Conservation (phyloP, 2,113 vertebrate species). For the Salvelinus namaycush region DNA sequence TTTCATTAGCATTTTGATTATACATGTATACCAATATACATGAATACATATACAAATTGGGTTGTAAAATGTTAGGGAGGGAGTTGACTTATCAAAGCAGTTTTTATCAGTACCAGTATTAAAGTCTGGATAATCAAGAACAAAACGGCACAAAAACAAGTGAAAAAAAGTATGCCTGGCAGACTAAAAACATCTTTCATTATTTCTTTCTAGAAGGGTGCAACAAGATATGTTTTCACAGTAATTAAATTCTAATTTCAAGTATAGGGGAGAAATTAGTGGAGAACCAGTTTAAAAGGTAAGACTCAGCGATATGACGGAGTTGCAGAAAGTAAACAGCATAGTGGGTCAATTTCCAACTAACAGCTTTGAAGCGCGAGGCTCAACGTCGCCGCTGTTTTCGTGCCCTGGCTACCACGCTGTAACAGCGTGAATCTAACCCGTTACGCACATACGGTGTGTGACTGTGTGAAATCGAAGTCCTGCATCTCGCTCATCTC, state of each 20-base stretch:
- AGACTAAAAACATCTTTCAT: conserved; percentile 47
- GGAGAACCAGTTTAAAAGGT: background rate
- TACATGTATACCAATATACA: conserved; percentile 70
- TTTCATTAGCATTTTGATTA: conserved; percentile 50
- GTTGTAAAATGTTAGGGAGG: conserved; percentile 40
- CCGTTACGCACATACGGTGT: no score
- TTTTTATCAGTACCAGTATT: conserved; percentile 12
- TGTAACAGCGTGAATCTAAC: no score
- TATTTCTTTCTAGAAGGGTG: conserved; percentile 5
- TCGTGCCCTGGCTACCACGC: no score
- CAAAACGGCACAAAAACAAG: conserved; percentile 27
- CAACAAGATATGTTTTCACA: conserved; percentile 31
- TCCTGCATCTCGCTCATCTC: background rate
- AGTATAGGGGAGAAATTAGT: conserved; percentile 2
- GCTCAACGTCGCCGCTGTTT: no score
- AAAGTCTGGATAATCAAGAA: conserved; percentile 52
- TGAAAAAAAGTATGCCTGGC: background rate
- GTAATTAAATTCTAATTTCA: conserved; percentile 49
- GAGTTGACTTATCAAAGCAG: conserved; percentile 33
- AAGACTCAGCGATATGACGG: no score
- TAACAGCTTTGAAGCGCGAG: no score
- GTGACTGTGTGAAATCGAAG: background rate
- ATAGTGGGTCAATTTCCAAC: no score
- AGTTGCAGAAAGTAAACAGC: no score
- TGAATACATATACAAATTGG: conserved; percentile 26